Base-by-base conservation (phyloP, 2,888 invertebrate genomes). In the Himalopsyche kuldschensis region DNA sequence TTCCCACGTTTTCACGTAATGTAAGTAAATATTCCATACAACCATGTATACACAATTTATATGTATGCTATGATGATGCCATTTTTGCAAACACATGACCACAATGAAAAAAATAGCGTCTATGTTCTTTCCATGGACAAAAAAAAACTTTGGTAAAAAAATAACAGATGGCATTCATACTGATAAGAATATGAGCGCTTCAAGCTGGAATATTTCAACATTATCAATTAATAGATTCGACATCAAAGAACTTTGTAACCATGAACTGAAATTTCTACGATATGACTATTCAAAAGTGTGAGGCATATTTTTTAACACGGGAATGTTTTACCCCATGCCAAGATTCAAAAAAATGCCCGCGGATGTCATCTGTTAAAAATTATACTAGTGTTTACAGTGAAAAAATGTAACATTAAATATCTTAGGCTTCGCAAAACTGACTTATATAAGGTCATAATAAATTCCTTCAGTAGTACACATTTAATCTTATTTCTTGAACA, bases 321-420 rank as follows among this genome's bases (percentile, higher is more conserved):
- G 35, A 27, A 75, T 76, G 24, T 81, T 75, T 69, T 63, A 77
- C 81, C 81, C 81, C 81, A 81, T 77, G 32, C 81, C 24, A 77
- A 41, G 81, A 77, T 76, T 47, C 20, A 75, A 80, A 80, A 80
- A 80, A 75, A 46, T 75, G 46, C 27, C 69, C 35, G 15, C 75
- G n/a, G 32, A 75, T 75, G 75, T 31, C 31, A 32, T 75, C 75
- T 30, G 75, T 31, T 30, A 75, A 75, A 75, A 75, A 75, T 31
- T 17, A 75, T 17, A 30, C 30, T 30, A 75, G 1, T 75, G 11
- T 75, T 1, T 75, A 30, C 75, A 81, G 4, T 30, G 81, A 77
- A 81, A 81, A 81, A 47, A 81, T 77, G 77, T 31, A 3, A 81
- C n/a, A 75, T 20, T 55, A 55, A 55, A 20, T 10, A 55, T 48